Base-by-base conservation (phyloP, 1,140 invertebrate genomes). In the Limonius californicus region DNA sequence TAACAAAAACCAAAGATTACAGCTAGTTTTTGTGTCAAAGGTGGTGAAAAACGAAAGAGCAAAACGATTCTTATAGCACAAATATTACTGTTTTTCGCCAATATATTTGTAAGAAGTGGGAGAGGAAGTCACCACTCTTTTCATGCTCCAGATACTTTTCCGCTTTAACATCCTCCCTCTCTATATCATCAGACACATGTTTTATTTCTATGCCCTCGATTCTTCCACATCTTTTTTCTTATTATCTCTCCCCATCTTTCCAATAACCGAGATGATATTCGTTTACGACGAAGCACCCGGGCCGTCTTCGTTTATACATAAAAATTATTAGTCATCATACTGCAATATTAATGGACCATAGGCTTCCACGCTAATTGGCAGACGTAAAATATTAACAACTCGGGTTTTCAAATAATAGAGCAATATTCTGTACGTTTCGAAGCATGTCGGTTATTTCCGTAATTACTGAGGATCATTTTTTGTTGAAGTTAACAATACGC, bases 151-250 rank as follows among this genome's bases (percentile, higher is more conserved):
- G 58, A 62, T 69, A 65, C 54, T 69, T 63, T 65, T 64, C 64
- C 63, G 60, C 60, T 64, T 63, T 64, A 61, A 61, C 57, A 66
- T 58, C 62, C 55, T 54, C 65, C 59, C 56, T 53, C 57, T 64
- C 65, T 69, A 66, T 67, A 69, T 69, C 67, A 67, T 61, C 57
- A 63, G 67, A 69, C 67, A 69, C 65, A 69, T 69, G 67, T 69
- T 69, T 69, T 69, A 69, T 69, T 67, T 69, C 67, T 50, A 50
- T 50, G 45, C 45, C 45, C 45, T 50, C 45, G 45, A 57, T 57
- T 62, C 55, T 53, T 61, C 54, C 61, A 47, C 42, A 62, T 62
- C 61, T 62, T 15, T 21, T 15, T 53, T 55, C 61, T 62, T 62
- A 62, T 62, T 62, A 62, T 57, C 59, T 61, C 59, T 55, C 50